Base-by-base conservation (phyloP, 2,113 vertebrate species). In the Chloropsis cyanopogon region DNA sequence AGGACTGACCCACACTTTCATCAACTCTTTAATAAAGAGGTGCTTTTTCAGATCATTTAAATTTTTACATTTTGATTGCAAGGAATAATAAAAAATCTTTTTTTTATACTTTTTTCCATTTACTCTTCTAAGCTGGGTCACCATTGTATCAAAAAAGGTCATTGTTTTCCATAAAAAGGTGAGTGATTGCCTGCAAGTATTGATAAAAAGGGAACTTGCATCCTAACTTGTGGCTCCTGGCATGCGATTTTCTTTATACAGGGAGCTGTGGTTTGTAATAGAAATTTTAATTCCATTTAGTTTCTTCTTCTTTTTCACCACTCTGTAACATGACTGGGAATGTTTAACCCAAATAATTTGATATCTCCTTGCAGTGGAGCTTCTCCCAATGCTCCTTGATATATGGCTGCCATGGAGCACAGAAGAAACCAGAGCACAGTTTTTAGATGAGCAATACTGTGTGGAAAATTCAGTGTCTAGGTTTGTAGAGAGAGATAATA, bases 1-100 rank as follows among this genome's bases (percentile, higher is more conserved):
- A 95, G 73, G 94, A 97, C 64, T 97, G 97, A 98, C 95, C 96
- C 96, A 60, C 22, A 88, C 80, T 97, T 98, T 96, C 83, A 97
- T 97, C 96, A 96, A 94, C 97, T 97, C 92, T 96, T 93, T 96
- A 95, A 88, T 96, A 96, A 96, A 96, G 86, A 96, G 63, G 84
- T 88, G 28, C 92, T 90, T 88, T 96, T 94, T 84, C 76, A 95
- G 57, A 89, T 95, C 1, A 95, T 96, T 81, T 96, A 81, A 93
- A 96, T 69, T 95, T 96, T 97, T 95, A 80, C 63, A 71, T 88
- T 97, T 96, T 96, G 71, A 96, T 97, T 89, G 71, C 64, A 57
- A 73, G 49, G 71, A 95, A 95, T 91, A 79, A 92, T 81, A 88
- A 79, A 64, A 92, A 61, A 50, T 20, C 33, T 6, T 35, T 76